phyloP scores from a whole-genome alignment of 2,888 invertebrate genomes.

The Pyrrhosoma nymphula region DNA sequence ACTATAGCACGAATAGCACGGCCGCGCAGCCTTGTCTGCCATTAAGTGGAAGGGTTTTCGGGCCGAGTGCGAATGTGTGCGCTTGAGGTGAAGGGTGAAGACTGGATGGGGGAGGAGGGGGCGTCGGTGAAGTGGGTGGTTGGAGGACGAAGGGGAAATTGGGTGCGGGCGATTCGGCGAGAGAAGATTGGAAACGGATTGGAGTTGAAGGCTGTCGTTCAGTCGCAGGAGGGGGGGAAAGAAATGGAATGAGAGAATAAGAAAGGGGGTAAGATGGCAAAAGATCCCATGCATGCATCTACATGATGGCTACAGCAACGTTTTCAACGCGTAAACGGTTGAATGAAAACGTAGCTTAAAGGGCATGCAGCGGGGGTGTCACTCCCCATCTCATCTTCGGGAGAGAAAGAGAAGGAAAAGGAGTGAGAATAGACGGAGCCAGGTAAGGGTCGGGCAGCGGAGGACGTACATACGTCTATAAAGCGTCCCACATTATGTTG shows the following conservation, averaged over 20 bases:
- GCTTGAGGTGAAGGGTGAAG: background rate
- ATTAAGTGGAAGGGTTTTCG: background rate
- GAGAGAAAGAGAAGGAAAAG: too few relatives aligned
- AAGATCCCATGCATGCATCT: background rate
- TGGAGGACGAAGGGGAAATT: background rate
- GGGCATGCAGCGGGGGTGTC: too few relatives aligned
- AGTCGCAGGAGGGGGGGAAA: background rate
- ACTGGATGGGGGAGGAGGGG: background rate
- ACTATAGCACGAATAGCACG: background rate
- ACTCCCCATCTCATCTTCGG: too few relatives aligned
- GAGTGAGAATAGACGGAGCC: too few relatives aligned
- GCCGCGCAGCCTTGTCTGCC: background rate
- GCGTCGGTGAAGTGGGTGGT: background rate
- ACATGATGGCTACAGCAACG: background rate
- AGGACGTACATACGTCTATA: too few relatives aligned
- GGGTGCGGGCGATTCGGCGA: constrained; percentile 18
- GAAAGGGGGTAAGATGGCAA: background rate
- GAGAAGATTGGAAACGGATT: constrained; percentile 18
- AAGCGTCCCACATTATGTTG: too few relatives aligned
- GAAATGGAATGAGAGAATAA: background rate
- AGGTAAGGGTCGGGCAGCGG: too few relatives aligned
- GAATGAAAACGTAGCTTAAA: too few relatives aligned
- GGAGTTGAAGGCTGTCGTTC: background rate
- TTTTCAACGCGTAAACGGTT: too few relatives aligned
- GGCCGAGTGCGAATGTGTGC: background rate